Evolutionary conservation across 2,888 invertebrate species (phyloP), one percentile per base, ranked within the genome.

Genomic region (Cephalotes varians): DNA sequence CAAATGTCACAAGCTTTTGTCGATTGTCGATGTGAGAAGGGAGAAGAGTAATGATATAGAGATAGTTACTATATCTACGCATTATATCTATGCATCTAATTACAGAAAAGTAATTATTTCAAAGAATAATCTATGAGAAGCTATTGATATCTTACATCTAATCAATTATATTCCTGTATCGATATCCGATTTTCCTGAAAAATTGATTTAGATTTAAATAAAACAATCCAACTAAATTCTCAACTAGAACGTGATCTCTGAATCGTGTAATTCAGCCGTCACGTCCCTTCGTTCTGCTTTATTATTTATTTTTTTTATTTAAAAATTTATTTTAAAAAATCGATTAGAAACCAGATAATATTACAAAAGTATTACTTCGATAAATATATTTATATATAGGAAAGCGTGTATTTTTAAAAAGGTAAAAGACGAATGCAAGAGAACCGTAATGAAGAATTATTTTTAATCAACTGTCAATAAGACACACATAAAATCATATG

Each of bases 1-100:
- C 85, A 82, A 83, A 88, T 86, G 87, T 81, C 76, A 81, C 64
- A n/a, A 62, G 72, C 85, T 82, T 62, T 83, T 76, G 81, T 71
- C 62, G 44, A 28, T n/a, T 7, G 64, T 25, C 25, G 49, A 54
- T 67, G 82, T 79, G 79, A 56, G 56, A 54, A 58, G 9, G 31
- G 44, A 44, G 62, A 10, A 51, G 47, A 28, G 9, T 28, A 4
- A 25, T 10, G 25, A 25, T 28, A 51, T 18, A 18, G 12, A 65
- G 49, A 51, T 67, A 54, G 47, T 12, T 79, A 58, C 79, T 47
- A 69, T 34, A n/a, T n/a, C n/a, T n/a, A n/a, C n/a, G n/a, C n/a
- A n/a, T n/a, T n/a, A n/a, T n/a, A 79, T 67, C 31, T 15, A 25
- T 31, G 37, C 21, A 31, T 31, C 28, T 64, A 76, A 76, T 76